Evolutionary conservation across 1,140 invertebrate genomes (phyloP).

Genomic region (Ruditapes philippinarum): DNA sequence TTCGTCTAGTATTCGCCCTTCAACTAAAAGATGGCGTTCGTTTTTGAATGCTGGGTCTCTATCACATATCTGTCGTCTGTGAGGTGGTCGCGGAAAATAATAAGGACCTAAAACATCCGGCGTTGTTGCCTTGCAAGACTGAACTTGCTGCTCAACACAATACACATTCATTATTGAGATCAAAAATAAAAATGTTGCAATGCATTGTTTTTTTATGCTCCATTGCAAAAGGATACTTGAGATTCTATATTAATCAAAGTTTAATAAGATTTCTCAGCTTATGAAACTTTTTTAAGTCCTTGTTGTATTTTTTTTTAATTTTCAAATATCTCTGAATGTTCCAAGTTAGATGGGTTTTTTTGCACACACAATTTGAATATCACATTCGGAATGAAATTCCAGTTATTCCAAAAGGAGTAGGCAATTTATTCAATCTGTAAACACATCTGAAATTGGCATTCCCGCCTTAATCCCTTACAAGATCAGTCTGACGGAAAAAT

Average conservation of each 20-base stretch:
- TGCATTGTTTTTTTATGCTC: neutral
- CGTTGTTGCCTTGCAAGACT: conserved; percentile 53
- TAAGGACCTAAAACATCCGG: conserved; percentile 57
- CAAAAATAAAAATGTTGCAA: neutral
- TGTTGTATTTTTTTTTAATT: neutral
- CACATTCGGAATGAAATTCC: neutral
- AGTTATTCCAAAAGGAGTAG: neutral
- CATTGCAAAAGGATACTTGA: too few relatives aligned
- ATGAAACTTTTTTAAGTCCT: neutral
- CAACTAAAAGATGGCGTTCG: conserved; percentile 32
- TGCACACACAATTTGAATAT: neutral
- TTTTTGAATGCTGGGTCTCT: conserved; percentile 31
- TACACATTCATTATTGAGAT: neutral
- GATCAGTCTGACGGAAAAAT: conserved; percentile 22
- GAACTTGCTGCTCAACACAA: neutral
- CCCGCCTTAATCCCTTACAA: neutral
- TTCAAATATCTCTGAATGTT: neutral
- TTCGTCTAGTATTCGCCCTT: conserved; percentile 50
- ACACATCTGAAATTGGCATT: conserved; percentile 17
- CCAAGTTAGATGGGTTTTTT: neutral
- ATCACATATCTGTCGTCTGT: conserved; percentile 37
- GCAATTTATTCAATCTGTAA: conserved; percentile 39
- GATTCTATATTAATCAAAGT: neutral
- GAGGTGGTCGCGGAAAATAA: conserved; percentile 45
- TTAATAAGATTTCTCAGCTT: neutral